Evolutionary conservation across 1,140 invertebrate genomes (phyloP).

Genomic region (Sinella curviseta): DNA sequence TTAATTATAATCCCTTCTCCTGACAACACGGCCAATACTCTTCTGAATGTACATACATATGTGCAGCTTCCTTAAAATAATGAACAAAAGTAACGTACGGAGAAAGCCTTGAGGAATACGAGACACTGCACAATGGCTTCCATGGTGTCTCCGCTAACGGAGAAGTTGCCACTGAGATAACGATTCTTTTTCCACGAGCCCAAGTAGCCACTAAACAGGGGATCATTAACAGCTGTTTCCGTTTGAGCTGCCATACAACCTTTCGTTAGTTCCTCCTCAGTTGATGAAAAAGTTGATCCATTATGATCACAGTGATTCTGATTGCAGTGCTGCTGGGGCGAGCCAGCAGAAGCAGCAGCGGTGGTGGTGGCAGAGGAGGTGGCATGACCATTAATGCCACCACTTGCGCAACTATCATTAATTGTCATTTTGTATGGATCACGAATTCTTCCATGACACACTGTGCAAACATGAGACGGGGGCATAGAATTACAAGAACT

Average conservation of each 20-base stretch:
- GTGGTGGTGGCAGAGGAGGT: not conserved
- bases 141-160: conserved; percentile 84
- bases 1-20: too few species aligned
- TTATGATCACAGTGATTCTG: conserved; percentile 1
- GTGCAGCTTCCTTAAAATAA: not conserved
- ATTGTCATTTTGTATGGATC: conserved; percentile 20
- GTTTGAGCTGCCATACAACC: not conserved
- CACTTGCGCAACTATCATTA: conserved; percentile 8
- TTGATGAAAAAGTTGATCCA: conserved; percentile 16
- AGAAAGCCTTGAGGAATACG: conserved; percentile 86
- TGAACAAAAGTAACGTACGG: conserved; percentile 72
- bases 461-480: not conserved
- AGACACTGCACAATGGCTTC: conserved; percentile 88
- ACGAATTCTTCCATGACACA: conserved; percentile 13
- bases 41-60: not conserved
- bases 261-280: conserved; percentile 10
- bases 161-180: conserved; percentile 81
- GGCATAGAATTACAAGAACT: not conserved
- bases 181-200: conserved; percentile 59
- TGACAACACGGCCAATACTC: too few species aligned
- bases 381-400: conserved; percentile 17
- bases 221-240: not conserved
- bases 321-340: not conserved
- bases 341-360: not conserved
- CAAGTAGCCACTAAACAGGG: conserved; percentile 29